Evolutionary conservation across 1,140 invertebrate genomes (phyloP).

Genomic region (Anadara kagoshimensis): DNA sequence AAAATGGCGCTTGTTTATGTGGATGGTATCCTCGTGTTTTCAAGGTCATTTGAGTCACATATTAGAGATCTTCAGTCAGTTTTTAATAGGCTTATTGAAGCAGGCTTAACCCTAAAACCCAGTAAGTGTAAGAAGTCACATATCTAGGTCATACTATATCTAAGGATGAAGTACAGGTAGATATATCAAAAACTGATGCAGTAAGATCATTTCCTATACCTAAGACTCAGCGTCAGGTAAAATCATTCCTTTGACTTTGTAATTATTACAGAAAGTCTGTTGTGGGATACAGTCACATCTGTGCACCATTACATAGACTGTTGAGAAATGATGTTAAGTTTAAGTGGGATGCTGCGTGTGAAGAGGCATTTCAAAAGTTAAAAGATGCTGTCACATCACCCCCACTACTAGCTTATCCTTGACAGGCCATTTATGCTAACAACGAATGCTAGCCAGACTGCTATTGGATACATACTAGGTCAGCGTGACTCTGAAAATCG

Average conservation of each 20-base stretch:
- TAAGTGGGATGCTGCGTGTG: not conserved
- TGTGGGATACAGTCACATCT: not conserved
- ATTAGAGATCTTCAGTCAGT: conserved; percentile 28
- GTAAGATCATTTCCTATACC: not conserved
- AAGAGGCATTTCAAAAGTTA: not conserved
- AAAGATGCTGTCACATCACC: conserved; percentile 31
- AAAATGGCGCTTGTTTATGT: conserved; percentile 28
- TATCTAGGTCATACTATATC: not conserved
- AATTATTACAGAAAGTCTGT: conserved; percentile 69
- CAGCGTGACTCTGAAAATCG: conserved; percentile 1
- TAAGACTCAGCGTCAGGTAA: not conserved
- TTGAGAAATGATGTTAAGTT: not conserved
- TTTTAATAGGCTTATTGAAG: conserved; percentile 19
- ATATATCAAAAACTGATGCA: not conserved
- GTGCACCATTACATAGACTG: not conserved
- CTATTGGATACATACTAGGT: conserved; percentile 16
- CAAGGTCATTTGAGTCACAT: conserved; percentile 32
- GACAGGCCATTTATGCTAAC: conserved; percentile 20
- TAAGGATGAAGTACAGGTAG: not conserved
- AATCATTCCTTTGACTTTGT: conserved; percentile 35
- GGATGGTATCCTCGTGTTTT: conserved; percentile 39
- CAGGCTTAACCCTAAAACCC: conserved; percentile 32
- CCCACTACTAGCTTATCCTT: no score
- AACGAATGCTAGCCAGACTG: conserved; percentile 10
- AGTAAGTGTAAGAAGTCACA: not conserved